Conservation (phyloP, 37 sponge, comb jelly and placozoan species). For the Agelas oroides region DNA sequence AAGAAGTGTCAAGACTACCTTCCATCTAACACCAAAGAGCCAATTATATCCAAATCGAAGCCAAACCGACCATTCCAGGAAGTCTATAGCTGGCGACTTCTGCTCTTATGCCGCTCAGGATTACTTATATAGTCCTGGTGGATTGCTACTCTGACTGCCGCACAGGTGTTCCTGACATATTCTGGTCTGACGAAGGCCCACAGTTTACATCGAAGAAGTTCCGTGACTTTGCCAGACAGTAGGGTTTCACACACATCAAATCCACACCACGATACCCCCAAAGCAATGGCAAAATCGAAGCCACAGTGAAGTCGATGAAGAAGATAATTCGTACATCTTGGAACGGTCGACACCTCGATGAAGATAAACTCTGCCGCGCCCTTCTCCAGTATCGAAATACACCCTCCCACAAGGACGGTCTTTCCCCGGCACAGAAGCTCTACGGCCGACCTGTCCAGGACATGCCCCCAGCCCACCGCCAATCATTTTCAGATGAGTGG, state of each 20-base stretch:
- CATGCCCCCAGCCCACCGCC: neutral
- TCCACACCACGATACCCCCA: constrained; percentile 25
- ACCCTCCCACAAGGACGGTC: neutral
- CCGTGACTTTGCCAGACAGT: constrained; percentile 9
- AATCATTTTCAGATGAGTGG: neutral
- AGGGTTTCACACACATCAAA: neutral
- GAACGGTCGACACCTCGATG: neutral
- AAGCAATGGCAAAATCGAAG: constrained; percentile 26
- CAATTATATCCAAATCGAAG: constrained; percentile 3
- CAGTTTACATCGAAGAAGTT: neutral
- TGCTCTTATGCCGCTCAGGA: constrained; percentile 17
- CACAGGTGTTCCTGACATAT: constrained; percentile 13
- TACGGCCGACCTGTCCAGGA: neutral
- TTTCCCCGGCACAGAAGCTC: neutral
- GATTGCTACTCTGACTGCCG: constrained; percentile 30
- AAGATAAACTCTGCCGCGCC: neutral
- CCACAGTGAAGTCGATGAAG: constrained; percentile 35
- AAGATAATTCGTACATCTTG: constrained; percentile 25
- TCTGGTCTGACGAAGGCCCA: too few species aligned
- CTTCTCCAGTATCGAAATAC: constrained; percentile 30
- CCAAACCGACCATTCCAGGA: constrained; percentile 36
- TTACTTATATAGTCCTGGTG: constrained; percentile 16
- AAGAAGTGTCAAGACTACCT: constrained; percentile 20
- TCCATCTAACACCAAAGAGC: constrained; percentile 20
- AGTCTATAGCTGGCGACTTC: constrained; percentile 31